phyloP scores from a whole-genome alignment of 2,113 vertebrate species.

The Halcyon senegalensis region DNA sequence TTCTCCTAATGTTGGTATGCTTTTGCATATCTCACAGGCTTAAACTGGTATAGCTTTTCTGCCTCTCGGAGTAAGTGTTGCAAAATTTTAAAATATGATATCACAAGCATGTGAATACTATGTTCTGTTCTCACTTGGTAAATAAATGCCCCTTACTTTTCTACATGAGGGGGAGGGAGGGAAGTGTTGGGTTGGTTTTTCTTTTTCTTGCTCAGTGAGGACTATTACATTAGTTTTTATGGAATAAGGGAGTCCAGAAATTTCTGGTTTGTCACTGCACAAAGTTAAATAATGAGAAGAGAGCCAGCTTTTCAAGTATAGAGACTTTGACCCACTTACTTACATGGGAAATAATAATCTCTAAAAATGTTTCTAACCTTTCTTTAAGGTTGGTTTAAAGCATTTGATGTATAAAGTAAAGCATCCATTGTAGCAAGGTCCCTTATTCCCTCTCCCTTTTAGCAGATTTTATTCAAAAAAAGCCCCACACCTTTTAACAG shows the following conservation, averaged over 20 bases:
- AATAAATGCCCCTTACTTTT: background rate
- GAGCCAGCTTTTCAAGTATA: background rate
- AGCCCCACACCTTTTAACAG: background rate
- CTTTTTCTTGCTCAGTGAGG: background rate
- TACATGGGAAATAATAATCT: background rate
- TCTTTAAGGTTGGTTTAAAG: constrained; percentile 37
- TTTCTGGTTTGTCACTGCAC: background rate
- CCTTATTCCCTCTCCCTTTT: background rate
- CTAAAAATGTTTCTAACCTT: constrained; percentile 36
- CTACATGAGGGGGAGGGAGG: background rate
- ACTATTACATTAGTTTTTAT: background rate
- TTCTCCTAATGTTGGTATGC: background rate
- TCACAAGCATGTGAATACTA: background rate
- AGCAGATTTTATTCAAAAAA: background rate
- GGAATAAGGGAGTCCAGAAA: background rate
- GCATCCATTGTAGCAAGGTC: constrained; percentile 4
- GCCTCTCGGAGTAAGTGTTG: background rate
- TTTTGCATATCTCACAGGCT: background rate
- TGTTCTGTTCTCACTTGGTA: background rate
- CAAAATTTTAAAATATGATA: background rate
- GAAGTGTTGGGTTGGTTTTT: rapidly evolving
- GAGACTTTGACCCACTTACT: background rate
- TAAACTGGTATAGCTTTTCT: background rate
- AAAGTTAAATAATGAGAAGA: background rate
- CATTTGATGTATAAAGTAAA: constrained; percentile 25